phyloP scores from a whole-genome alignment of 2,888 invertebrate species.

The Drosophila neutralis region DNA sequence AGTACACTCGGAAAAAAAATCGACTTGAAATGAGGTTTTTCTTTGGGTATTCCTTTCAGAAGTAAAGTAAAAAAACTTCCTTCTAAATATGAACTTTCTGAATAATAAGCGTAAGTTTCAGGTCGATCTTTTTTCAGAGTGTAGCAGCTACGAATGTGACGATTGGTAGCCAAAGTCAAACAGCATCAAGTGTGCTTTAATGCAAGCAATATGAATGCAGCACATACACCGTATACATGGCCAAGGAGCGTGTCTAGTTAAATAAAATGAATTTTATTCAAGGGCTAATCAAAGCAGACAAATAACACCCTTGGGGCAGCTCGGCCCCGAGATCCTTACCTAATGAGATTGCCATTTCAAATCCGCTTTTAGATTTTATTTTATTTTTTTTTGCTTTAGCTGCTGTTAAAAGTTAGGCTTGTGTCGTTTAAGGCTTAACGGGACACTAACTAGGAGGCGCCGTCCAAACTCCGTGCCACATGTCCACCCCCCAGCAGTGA shows the following conservation, averaged over 20 bases:
- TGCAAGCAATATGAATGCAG: not conserved
- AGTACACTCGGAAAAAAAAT: not conserved
- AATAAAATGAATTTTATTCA: conserved; percentile 4
- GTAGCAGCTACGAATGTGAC: conserved; percentile 11
- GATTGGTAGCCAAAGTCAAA: not conserved
- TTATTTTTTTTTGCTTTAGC: conserved; percentile 2
- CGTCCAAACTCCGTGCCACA: not conserved
- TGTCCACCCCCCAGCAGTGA: conserved; percentile 26
- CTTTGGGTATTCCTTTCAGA: no score
- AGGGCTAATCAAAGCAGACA: conserved; percentile 3
- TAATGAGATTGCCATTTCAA: conserved; percentile 48
- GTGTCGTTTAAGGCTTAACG: conserved; percentile 23
- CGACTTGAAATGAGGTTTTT: not conserved
- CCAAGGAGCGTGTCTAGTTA: not conserved
- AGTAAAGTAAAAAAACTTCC: no score
- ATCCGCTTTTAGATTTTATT: conserved; percentile 4
- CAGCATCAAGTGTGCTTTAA: not conserved
- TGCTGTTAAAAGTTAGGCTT: conserved; percentile 38
- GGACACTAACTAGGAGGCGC: not conserved
- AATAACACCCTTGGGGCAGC: not conserved
- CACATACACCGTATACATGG: not conserved
- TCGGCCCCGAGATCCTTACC: conserved; percentile 3
- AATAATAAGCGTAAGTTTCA: not conserved
- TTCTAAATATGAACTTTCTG: not conserved
- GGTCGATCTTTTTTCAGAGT: not conserved